Evolutionary conservation across 2,113 vertebrate genomes (phyloP).

Genomic region (Ameiurus melas): DNA sequence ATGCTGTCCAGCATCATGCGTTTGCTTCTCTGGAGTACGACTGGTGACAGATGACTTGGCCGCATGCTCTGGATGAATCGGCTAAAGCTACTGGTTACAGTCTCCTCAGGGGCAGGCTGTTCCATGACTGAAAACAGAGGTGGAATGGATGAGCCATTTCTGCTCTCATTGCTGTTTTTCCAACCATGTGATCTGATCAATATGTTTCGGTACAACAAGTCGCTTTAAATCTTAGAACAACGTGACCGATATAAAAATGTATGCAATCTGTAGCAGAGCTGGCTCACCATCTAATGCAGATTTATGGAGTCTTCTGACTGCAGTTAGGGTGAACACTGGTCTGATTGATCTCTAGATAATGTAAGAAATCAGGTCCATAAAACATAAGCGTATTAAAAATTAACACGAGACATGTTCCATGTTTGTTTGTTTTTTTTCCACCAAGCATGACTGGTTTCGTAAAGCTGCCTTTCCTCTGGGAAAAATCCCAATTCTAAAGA

Average conservation of each 20-base stretch:
- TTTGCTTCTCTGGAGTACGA: conserved; percentile 78
- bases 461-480: not conserved
- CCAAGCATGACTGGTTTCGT: not conserved
- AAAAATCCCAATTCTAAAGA: too few species aligned
- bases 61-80: conserved; percentile 75
- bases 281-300: conserved; percentile 74
- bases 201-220: not conserved
- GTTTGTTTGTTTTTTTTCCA: not conserved
- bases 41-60: conserved; percentile 73
- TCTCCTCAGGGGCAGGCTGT: conserved; percentile 66
- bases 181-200: not conserved
- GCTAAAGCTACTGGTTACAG: conserved; percentile 81
- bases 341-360: conserved; percentile 64
- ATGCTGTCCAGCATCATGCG: conserved; percentile 89
- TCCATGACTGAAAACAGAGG: conserved; percentile 65
- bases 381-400: not conserved
- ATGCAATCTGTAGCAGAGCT: not conserved
- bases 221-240: not conserved
- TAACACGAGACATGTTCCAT: not conserved
- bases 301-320: conserved; percentile 65
- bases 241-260: not conserved
- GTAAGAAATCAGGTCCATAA: not conserved
- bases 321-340: conserved; percentile 48
- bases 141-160: not conserved
- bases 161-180: not conserved